Evolutionary conservation across 30 jellyfish, hydroid and myxozoan genomes (phyloP), one percentile per base, ranked within the genome.

Genomic region (Mastigias papua): DNA sequence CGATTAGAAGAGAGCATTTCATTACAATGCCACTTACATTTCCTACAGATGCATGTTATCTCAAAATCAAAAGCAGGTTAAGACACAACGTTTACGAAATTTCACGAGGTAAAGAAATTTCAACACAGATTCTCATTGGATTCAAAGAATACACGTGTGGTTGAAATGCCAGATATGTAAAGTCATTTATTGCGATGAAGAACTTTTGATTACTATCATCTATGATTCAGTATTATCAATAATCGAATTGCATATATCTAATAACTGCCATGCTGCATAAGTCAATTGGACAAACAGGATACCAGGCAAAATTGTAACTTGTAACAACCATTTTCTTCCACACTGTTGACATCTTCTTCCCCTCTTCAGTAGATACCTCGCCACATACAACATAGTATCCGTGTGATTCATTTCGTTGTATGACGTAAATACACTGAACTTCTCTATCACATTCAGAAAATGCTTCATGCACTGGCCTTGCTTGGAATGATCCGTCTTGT

Each of bases 381-480:
- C 35, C 74, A 20, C 23, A 19, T 54, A 54, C 23, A 37, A n/a
- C 23, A 2, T 10, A 6, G 20, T 27, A 54, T 19, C 17, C 67
- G 9, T 54, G 26, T 21, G 67, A 11, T 5, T 42, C 19, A 5
- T 19, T 5, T 4, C 21, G 19, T 63, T 63, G 22, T 26, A 63
- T 11, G n/a, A 63, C 74, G 13, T 63, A 42, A 22, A 20, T 63
- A 27, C 74, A 63, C 19, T 63, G 17, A 4, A 1, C 46, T 19
- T 63, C 74, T 63, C 74, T 23, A 2, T 63, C 74, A 25, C 74
- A 63, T 27, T 23, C n/a, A 63, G 23, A 63, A 63, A 63, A 63
- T 23, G 42, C 7, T 20, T 63, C 23, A 63, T 63, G 46, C 74
- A 63, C 15, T 15, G 13, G 13, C 13, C 13, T 8, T 42, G 13